Conservation (phyloP, 2,113 vertebrate species). For the Microcebus tavaratra region DNA sequence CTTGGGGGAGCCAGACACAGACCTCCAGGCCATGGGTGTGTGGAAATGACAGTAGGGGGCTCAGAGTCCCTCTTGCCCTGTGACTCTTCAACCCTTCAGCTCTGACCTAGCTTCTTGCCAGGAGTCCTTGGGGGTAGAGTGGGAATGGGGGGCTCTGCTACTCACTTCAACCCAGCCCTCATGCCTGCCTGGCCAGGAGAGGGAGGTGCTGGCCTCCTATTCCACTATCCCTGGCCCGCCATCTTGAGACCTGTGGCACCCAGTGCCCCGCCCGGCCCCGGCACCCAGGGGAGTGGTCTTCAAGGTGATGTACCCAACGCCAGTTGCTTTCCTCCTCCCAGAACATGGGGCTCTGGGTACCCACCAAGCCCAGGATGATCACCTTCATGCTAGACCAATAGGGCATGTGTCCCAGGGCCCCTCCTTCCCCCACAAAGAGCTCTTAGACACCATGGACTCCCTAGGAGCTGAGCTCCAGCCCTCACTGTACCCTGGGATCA, state of each 20-base stretch:
- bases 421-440: constrained; percentile 48
- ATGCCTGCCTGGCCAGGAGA: constrained; percentile 30
- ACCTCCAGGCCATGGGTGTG: constrained; percentile 22
- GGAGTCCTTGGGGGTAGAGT: neutral
- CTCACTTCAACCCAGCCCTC: constrained; percentile 34
- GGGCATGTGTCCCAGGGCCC: neutral
- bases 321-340: neutral
- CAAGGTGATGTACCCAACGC: constrained; percentile 10
- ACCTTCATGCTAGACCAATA: neutral
- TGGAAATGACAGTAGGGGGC: neutral
- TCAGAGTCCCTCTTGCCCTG: neutral
- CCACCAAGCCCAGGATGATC: neutral
- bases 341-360: neutral
- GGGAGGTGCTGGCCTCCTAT: constrained; percentile 55
- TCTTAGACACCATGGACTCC: neutral
- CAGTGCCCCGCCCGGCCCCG: constrained; percentile 61
- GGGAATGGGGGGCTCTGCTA: neutral
- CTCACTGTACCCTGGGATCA: neutral
- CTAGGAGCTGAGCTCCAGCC: neutral
- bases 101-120: constrained; percentile 29
- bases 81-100: neutral
- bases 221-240: constrained; percentile 64
- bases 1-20: neutral
- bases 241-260: constrained; percentile 80
- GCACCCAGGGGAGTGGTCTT: constrained; percentile 49